Percentiles rank a stretch among this genome's conserved stretches.
phyloP scores from a whole-genome alignment of 2,113 vertebrate genomes.

The Dasyprocta punctata region DNA sequence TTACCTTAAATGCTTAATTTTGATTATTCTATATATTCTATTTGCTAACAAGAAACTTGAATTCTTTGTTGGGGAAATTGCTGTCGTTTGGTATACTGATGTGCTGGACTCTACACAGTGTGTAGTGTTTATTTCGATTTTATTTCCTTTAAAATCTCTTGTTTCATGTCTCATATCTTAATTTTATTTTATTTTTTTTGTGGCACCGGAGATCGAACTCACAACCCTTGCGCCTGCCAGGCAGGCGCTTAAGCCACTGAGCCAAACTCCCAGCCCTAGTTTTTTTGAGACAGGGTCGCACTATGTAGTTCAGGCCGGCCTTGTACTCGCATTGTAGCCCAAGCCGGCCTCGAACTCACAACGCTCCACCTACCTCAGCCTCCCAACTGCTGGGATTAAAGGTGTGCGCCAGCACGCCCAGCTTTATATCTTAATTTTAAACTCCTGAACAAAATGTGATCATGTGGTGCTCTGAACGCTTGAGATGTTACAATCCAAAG shows the following conservation, averaged over 20 bases:
- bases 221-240: too few species aligned
- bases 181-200: too few species aligned
- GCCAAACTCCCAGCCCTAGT: too few species aligned
- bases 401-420: too few species aligned
- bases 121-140: not conserved
- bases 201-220: too few species aligned
- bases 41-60: conserved; percentile 26
- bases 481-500: conserved; percentile 22
- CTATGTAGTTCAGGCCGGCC: too few species aligned
- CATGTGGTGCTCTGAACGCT: not conserved
- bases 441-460: not conserved
- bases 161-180: not conserved
- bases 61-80: not conserved
- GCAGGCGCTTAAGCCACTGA: too few species aligned
- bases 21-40: not conserved
- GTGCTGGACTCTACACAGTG: not conserved
- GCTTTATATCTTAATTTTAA: not conserved
- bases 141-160: not conserved
- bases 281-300: too few species aligned
- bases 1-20: conserved; percentile 19
- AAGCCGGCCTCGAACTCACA: too few species aligned
- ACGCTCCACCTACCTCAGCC: too few species aligned
- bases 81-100: not conserved
- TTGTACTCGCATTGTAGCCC: too few species aligned
- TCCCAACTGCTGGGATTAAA: too few species aligned